Conservation (phyloP, 2,888 invertebrate species). For the Elysia crispata region DNA sequence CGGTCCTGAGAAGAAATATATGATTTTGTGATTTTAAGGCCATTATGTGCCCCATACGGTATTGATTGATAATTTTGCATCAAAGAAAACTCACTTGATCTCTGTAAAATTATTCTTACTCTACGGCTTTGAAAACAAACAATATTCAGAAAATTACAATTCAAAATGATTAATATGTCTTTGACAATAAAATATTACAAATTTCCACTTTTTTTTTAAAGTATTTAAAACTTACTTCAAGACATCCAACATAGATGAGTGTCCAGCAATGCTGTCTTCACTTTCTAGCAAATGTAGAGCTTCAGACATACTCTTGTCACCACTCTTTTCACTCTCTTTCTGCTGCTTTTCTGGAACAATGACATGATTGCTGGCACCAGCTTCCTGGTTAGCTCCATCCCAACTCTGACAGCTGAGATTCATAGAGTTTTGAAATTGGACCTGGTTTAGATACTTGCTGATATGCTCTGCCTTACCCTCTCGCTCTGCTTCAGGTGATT, state of each 20-base stretch:
- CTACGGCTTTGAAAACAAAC: too few species aligned
- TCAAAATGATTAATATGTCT: too few species aligned
- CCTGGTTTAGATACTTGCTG: constrained; percentile 68
- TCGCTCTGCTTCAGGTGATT: constrained; percentile 57
- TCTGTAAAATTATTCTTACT: too few species aligned
- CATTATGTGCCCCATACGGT: too few species aligned
- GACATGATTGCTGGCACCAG: not conserved
- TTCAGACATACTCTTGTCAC: too few species aligned
- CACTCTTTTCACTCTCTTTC: not conserved
- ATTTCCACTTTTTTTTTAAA: not conserved
- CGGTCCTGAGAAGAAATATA: too few species aligned
- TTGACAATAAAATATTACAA: not conserved
- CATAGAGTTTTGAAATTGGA: constrained; percentile 61
- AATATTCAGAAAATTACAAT: too few species aligned
- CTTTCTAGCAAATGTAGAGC: not conserved
- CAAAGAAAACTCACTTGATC: too few species aligned
- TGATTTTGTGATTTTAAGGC: too few species aligned
- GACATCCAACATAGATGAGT: constrained; percentile 29
- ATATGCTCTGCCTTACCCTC: constrained; percentile 74
- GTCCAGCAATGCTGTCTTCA: not conserved
- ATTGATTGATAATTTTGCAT: too few species aligned
- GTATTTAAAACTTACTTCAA: constrained; percentile 38
- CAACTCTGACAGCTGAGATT: constrained; percentile 37
- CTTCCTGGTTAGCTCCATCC: constrained; percentile 31
- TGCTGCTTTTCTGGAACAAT: not conserved